A percentile compares a stretch with the other conserved stretches of the same genome.
Evolutionary conservation across 1,140 invertebrate genomes (phyloP).

Genomic region (Hypsibius dujardini): DNA sequence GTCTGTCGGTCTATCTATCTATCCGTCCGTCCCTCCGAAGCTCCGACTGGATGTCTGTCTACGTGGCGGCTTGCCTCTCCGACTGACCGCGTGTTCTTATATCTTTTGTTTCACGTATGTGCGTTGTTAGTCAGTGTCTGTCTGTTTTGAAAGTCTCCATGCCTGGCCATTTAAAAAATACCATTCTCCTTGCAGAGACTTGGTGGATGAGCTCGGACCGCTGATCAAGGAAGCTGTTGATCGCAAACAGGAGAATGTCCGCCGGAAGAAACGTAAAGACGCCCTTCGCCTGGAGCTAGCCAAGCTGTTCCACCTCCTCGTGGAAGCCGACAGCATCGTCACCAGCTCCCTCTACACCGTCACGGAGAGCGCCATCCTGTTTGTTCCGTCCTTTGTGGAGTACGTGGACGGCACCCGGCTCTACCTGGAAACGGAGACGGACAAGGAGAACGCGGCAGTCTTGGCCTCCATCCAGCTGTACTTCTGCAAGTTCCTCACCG

Average conservation of each 20-base stretch:
- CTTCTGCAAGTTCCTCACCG: slow-evolving; percentile 79
- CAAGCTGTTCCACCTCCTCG: slow-evolving; percentile 72
- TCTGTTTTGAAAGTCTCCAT: background rate
- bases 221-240: slow-evolving; percentile 90
- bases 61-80: too few species aligned
- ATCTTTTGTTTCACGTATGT: too few species aligned
- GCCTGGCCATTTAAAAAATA: slow-evolving; percentile 15
- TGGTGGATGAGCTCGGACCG: slow-evolving; percentile 81
- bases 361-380: background rate
- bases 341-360: background rate
- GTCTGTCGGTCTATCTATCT: too few species aligned
- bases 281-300: slow-evolving; percentile 75
- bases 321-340: slow-evolving; percentile 45
- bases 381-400: slow-evolving; percentile 58
- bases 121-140: too few species aligned
- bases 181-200: slow-evolving; percentile 46
- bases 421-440: slow-evolving; percentile 68
- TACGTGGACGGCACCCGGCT: slow-evolving; percentile 81
- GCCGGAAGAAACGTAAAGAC: slow-evolving; percentile 67
- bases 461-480: slow-evolving; percentile 67
- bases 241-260: slow-evolving; percentile 86
- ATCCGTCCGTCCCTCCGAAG: too few species aligned
- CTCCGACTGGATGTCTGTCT: too few species aligned
- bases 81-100: too few species aligned
- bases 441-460: slow-evolving; percentile 54